Base-by-base conservation (phyloP, 2,797 vertebrate genomes). In the Sebastes goodei region DNA sequence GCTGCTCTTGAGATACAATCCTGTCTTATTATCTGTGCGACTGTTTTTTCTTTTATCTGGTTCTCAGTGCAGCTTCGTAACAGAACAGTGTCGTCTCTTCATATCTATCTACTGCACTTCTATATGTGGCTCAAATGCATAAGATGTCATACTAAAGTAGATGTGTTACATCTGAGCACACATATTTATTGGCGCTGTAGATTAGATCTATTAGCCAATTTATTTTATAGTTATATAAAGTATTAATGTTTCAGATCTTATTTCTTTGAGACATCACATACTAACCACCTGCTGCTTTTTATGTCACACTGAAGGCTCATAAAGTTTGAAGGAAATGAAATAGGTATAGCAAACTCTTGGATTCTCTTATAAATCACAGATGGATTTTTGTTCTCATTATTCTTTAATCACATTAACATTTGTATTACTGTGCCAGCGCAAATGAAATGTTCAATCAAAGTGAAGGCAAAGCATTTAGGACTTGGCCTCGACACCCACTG, bases 401-500 rank as follows among this genome's bases (percentile, higher is more conserved):
- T 60, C 17, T 84, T 62, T 65, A 42, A 78, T 76, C 6, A 46
- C 68, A 71, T 80, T 84, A 62, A 65, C 65, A 38, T 80, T 71
- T 84, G 15, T 35, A 73, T 64, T 64, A 71, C 42, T 46, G 15
- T 46, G 42, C 29, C 53, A 30, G 30, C 2, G 7, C 2, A 3
- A 80, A 80, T 70, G 2, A 84, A 81, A 74, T 76, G 65, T 81
- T 84, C 61, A 10, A 66, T 83, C 57, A 67, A 52, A 85, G 55
- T 74, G 49, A 87, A 68, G 66, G 77, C 57, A 46, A 80, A 62
- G 63, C 74, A 62, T 81, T 71, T 12, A 71, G 66, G 55, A 76
- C 56, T 25, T 55, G 73, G 64, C 74, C 67, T 71, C 12, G 4
- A 60, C 46, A n/a, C 66, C 14, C 35, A 57, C 53, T 23, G 52